These are phyloP conservation scores for Eolophus roseicapilla DNA, from an alignment of 2,113 vertebrate genomes.

Conservation along the genomic window DNA sequence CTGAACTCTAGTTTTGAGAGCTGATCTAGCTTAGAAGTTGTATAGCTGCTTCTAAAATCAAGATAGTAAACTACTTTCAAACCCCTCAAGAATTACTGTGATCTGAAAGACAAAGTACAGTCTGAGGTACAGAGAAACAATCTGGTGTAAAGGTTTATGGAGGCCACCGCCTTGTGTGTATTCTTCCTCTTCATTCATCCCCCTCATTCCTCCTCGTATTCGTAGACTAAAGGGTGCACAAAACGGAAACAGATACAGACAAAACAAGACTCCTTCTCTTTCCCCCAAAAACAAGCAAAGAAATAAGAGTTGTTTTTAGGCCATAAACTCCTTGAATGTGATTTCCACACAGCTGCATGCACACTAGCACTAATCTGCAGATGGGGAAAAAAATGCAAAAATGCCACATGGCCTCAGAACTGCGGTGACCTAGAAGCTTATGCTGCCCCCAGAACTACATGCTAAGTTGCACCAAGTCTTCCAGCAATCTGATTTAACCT, in stretches of 20 bases:
- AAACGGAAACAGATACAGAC: not conserved
- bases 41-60: not conserved
- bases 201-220: not conserved
- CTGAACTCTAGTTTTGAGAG: not conserved
- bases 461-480: not conserved
- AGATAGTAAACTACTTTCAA: not conserved
- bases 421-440: not conserved
- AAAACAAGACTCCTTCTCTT: not conserved
- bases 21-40: not conserved
- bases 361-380: not conserved
- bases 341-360: not conserved
- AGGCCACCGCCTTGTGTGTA: not conserved
- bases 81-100: not conserved
- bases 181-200: not conserved
- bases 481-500: not conserved
- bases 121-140: not conserved
- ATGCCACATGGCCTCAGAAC: not conserved
- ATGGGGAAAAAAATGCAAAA: not conserved
- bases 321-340: not conserved
- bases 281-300: not conserved
- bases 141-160: not conserved
- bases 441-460: not conserved
- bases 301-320: not conserved
- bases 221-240: not conserved
- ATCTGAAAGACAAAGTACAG: not conserved